Conservation (phyloP, 2,113 vertebrate genomes). For the Rhinichthys klamathensis region DNA sequence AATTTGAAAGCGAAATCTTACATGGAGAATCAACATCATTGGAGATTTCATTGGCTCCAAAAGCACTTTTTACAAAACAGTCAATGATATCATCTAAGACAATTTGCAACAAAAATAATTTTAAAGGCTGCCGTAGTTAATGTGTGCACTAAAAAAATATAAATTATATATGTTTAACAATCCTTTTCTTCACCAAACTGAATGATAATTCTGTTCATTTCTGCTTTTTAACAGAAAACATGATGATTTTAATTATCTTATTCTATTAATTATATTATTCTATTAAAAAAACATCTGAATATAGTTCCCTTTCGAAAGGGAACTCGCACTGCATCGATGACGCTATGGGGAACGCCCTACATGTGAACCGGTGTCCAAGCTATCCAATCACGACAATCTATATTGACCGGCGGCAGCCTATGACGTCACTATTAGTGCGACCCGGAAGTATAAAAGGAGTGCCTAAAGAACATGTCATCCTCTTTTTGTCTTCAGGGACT, state of each 20-base stretch:
- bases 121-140: not conserved
- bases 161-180: not conserved
- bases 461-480: no score
- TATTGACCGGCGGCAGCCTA: no score
- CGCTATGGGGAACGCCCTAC: no score
- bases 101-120: not conserved
- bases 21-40: not conserved
- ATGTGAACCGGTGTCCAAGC: no score
- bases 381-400: no score
- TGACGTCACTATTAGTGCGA: no score
- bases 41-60: not conserved
- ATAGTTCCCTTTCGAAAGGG: no score
- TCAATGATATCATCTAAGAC: not conserved
- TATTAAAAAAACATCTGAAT: not conserved
- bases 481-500: no score
- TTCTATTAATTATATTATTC: not conserved
- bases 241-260: not conserved
- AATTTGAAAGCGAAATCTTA: not conserved
- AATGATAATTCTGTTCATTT: not conserved
- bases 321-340: no score
- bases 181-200: not conserved
- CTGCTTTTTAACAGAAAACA: not conserved
- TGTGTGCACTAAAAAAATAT: not conserved
- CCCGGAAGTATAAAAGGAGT: no score
- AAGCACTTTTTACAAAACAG: not conserved